phyloP scores from a whole-genome alignment of 2,797 vertebrate species.

The Phylloscopus collybita region DNA sequence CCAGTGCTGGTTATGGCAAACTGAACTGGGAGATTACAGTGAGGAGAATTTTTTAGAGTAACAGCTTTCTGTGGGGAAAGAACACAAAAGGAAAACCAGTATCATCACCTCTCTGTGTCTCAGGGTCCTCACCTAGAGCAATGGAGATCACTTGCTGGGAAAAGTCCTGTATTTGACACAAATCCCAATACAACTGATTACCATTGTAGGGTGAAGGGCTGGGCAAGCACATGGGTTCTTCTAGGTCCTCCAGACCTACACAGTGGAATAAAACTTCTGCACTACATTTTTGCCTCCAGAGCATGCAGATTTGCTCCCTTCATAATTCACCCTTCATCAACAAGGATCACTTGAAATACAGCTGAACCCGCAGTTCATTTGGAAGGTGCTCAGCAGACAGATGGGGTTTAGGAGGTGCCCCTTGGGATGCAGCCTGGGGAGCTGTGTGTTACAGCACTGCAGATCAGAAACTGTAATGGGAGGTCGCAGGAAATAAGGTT shows the following conservation, averaged over 20 bases:
- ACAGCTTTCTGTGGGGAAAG: background rate
- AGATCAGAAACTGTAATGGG: background rate
- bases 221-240: background rate
- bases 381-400: background rate
- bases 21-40: background rate
- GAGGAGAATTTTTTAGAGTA: background rate
- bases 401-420: background rate
- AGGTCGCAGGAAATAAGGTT: background rate
- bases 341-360: background rate
- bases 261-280: background rate
- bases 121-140: background rate
- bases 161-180: background rate
- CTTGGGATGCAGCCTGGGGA: background rate
- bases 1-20: background rate
- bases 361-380: fast-evolving
- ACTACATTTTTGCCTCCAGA: background rate
- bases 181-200: fast-evolving
- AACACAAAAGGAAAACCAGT: background rate
- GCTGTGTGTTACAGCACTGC: background rate
- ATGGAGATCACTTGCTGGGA: background rate
- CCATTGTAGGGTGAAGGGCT: background rate
- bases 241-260: background rate
- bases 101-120: background rate
- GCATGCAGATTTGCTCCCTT: background rate
- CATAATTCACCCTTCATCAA: background rate